Evolutionary conservation across 2,113 vertebrate genomes (phyloP).

Genomic region (Elephas maximus): DNA sequence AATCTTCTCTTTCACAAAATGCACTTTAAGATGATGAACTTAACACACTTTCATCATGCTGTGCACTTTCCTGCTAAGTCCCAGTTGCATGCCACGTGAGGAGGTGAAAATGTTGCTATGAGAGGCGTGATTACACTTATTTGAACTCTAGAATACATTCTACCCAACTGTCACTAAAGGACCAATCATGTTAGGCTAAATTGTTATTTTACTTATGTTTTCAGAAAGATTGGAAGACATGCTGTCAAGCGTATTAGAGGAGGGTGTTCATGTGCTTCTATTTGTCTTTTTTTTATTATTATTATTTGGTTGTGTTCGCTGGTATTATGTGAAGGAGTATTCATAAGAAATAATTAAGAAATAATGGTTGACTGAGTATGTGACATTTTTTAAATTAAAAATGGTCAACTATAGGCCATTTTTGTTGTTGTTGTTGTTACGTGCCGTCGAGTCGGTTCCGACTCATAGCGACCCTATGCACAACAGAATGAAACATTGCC

Average conservation of each 20-base stretch:
- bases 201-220: constrained; percentile 70
- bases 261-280: not conserved
- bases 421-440: not conserved
- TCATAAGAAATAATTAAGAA: constrained; percentile 28
- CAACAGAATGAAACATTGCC: no score
- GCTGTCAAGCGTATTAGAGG: not conserved
- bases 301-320: constrained; percentile 17
- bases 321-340: not conserved
- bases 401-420: not conserved
- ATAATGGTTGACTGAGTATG: not conserved
- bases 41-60: constrained; percentile 35
- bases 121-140: constrained; percentile 77
- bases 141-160: constrained; percentile 71
- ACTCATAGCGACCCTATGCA: no score
- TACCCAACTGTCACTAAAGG: constrained; percentile 54
- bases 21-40: constrained; percentile 64
- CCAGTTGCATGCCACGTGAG: constrained; percentile 61
- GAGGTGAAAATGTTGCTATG: constrained; percentile 79
- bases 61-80: constrained; percentile 73
- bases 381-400: constrained; percentile 21
- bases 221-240: constrained; percentile 64
- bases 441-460: no score
- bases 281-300: not conserved
- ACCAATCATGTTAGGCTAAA: constrained; percentile 54
- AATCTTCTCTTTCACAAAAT: constrained; percentile 62